Base-by-base conservation (phyloP, 2,888 invertebrate genomes). In the Machimus rusticus region DNA sequence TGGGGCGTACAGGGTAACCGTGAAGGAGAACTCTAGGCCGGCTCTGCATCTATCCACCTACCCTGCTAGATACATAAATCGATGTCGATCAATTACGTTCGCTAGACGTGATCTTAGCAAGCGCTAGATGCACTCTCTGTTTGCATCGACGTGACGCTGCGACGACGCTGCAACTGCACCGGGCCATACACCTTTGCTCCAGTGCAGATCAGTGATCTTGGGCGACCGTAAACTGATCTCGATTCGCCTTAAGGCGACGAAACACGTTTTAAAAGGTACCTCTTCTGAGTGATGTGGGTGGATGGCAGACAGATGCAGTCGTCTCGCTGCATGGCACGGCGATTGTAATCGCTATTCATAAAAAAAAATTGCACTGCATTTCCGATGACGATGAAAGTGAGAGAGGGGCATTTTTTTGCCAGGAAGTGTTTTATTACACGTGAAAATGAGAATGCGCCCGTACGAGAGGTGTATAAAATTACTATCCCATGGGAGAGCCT, bases 361-460 rank as follows among this genome's bases (percentile, higher is more conserved):
- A 66, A 12, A 66, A 66, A 66, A 55, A 55, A 55, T 19, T 19
- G 8, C 12, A 1, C 31, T 31, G 55, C 51, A 51, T 51, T 81
- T 81, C 81, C 34, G 81, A 81, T 51, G 81, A 31, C 23, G 34
- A 37, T 51, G 81, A 81, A 81, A 81, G 81, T 55, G 16, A 37
- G 66, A 19, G 28, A 66, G 66, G 51, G 34, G 43, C 43, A 39
- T 34, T 34, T 34, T 43, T 78, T 78, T 16, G 37, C 78, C 81
- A 81, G 81, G 81, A 81, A 81, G 81, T 81, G 34, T 51, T 81
- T 81, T 28, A 55, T 81, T 55, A 81, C 81, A 81, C 43, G 12
- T 43, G 37, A 78, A 78, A 37, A 66, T 28, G 19, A 66, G 66
- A 66, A 66, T 66, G 28, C 66, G 3, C 28, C 28, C 23, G 9